phyloP scores from a whole-genome alignment of 1,140 invertebrate species.

The Eupeodes corollae region DNA sequence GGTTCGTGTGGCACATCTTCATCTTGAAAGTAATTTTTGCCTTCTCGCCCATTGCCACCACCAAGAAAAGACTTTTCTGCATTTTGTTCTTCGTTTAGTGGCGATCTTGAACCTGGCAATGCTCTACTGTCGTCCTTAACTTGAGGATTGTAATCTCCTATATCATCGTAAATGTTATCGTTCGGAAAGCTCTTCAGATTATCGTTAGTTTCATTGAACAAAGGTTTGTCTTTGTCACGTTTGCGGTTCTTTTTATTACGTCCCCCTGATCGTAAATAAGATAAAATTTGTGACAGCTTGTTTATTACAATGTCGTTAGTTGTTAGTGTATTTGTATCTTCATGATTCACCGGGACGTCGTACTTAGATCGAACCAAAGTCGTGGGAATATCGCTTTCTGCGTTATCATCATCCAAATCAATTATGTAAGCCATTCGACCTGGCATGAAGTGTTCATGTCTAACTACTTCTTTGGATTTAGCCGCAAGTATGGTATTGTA shows the following conservation, averaged over 20 bases:
- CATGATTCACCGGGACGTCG: conserved; percentile 64
- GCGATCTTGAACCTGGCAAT: conserved; percentile 1
- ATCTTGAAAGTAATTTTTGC: too few species aligned
- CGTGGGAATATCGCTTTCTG: conserved; percentile 85
- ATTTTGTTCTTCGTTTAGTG: neutral
- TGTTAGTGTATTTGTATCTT: conserved; percentile 62
- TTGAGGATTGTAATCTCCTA: conserved; percentile 78
- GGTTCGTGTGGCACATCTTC: conserved; percentile 6
- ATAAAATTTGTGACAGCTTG: conserved; percentile 93
- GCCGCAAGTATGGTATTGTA: conserved; percentile 55
- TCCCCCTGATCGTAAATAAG: conserved; percentile 76
- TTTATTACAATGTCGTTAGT: conserved; percentile 96
- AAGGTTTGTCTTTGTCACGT: conserved; percentile 34
- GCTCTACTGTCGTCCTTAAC: conserved; percentile 27
- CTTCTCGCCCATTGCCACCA: too few species aligned
- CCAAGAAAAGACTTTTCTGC: too few species aligned
- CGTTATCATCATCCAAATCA: conserved; percentile 81
- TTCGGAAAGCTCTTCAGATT: conserved; percentile 39
- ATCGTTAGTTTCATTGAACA: conserved; percentile 23
- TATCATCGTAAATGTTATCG: conserved; percentile 87
- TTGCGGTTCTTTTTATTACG: conserved; percentile 68
- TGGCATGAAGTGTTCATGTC: conserved; percentile 91
- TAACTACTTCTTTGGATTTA: conserved; percentile 55
- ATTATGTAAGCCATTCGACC: conserved; percentile 97
- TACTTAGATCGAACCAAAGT: conserved; percentile 90